Conservation (phyloP, 2,113 vertebrate species). For the Vulpes lagopus region DNA sequence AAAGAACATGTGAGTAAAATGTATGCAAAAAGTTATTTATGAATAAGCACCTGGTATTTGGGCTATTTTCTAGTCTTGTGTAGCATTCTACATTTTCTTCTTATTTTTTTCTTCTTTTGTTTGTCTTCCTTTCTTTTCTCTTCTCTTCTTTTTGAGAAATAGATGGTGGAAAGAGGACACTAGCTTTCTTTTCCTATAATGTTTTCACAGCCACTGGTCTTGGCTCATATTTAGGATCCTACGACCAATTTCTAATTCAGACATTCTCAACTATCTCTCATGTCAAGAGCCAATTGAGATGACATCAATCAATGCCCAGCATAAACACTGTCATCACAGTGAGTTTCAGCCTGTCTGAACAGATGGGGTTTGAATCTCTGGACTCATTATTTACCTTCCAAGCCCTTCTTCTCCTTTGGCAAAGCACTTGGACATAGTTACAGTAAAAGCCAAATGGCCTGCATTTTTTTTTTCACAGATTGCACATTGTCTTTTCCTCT, state of each 20-base stretch:
- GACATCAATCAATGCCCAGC: conserved; percentile 67
- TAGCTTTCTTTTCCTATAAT: background rate
- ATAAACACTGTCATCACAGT: conserved; percentile 13
- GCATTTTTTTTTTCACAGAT: conserved; percentile 48
- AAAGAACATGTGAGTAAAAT: background rate
- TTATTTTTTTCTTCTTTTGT: background rate
- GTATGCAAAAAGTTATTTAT: background rate
- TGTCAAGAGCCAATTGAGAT: conserved; percentile 70
- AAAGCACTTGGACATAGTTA: background rate
- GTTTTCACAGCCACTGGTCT: background rate
- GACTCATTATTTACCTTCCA: conserved; percentile 32
- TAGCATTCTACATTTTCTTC: background rate
- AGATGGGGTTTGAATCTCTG: conserved; percentile 65
- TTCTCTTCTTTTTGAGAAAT: background rate
- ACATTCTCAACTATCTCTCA: conserved; percentile 56
- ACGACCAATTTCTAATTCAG: conserved; percentile 61
- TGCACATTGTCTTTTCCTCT: conserved; percentile 16
- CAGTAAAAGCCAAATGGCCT: conserved; percentile 42
- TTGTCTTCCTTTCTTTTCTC: background rate
- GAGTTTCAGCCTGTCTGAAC: conserved; percentile 70
- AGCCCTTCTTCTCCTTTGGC: conserved; percentile 56
- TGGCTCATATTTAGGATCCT: conserved; percentile 15
- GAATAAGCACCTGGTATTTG: background rate
- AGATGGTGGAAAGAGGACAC: background rate
- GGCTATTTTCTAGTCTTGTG: background rate